Base-by-base conservation (phyloP, 2,888 invertebrate species). In the Oscheius onirici region DNA sequence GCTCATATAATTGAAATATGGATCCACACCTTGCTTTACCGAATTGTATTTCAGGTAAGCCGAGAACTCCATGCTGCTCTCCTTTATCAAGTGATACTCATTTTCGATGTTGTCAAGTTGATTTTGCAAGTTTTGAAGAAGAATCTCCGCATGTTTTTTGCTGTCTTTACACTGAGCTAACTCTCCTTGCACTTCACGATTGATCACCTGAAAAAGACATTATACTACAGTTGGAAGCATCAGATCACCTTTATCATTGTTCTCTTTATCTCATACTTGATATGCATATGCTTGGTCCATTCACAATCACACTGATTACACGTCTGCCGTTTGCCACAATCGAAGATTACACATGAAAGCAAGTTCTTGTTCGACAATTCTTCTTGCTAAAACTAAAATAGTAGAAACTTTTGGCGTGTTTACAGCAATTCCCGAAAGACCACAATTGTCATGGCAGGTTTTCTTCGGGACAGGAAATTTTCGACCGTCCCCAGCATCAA, bases 1-100 rank as follows among this genome's bases (percentile, higher is more conserved):
- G 26, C 28, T 55, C 13, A 55, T 24, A 55, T 28, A 55, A 17
- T 26, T 28, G n/a, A 26, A 55, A n/a, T 55, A 55, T 3, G 55
- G 55, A 26, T 55, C 55, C 2, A 26, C 34, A n/a, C 55, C 55
- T 2, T 20, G 24, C 28, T 55, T 55, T 11, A 55, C 11, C 11
- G 55, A 55, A 34, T 17, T 55, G 55, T 24, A 26, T 26, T 55
- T 55, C 11, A 55, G 28, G 11, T 24, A 55, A 26, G 55, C 55
- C 1, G 55, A 55, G 28, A 55, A 55, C 26, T 55, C 55, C n/a
- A 55, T 26, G 13, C 24, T 15, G 28, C 24, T 26, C 26, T 55
- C 55, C 26, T 55, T 55, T 11, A 55, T 55, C 24, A 55, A 26
- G 2, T 8, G 24, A n/a, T 55, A 55, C 28, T 55, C 55, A n/a